Evolutionary conservation across 2,113 vertebrate genomes (phyloP).

Genomic region (Amphiprion ocellaris): DNA sequence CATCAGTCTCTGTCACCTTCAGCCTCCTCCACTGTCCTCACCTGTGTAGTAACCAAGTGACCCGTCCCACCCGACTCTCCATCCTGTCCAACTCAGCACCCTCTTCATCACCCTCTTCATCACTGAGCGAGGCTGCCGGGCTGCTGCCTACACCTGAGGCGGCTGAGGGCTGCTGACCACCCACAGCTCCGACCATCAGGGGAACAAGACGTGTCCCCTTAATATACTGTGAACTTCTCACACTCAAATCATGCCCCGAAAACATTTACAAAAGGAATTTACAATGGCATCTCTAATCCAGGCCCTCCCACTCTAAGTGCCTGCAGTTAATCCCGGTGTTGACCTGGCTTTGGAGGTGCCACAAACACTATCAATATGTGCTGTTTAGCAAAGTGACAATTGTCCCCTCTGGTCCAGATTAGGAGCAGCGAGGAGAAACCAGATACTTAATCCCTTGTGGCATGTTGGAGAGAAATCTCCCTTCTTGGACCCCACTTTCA

Average conservation of each 20-base stretch:
- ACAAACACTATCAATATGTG: constrained; percentile 56
- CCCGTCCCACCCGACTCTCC: constrained; percentile 61
- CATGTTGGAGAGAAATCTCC: constrained; percentile 70
- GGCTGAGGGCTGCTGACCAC: constrained; percentile 58
- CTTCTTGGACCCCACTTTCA: constrained; percentile 75
- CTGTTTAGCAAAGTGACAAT: constrained; percentile 72
- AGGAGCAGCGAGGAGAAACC: constrained; percentile 71
- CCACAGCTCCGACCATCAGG: constrained; percentile 49
- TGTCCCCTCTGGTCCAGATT: constrained; percentile 71
- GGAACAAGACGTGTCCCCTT: constrained; percentile 24
- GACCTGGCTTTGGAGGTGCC: constrained; percentile 75
- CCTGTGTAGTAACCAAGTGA: constrained; percentile 74
- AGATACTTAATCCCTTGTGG: constrained; percentile 77
- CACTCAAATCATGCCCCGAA: constrained; percentile 47
- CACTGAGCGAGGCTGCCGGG: constrained; percentile 31
- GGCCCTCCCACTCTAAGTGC: constrained; percentile 74
- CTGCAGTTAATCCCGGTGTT: constrained; percentile 74
- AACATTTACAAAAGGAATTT: constrained; percentile 65
- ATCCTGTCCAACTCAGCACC: constrained; percentile 76
- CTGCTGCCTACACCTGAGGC: constrained; percentile 61
- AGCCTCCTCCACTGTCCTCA: constrained; percentile 68
- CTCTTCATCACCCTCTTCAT: constrained; percentile 81
- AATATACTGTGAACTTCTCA: constrained; percentile 41
- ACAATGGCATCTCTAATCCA: constrained; percentile 59
- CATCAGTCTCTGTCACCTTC: constrained; percentile 70